phyloP scores from a whole-genome alignment of 2,113 vertebrate species.

The Synchiropus splendidus region DNA sequence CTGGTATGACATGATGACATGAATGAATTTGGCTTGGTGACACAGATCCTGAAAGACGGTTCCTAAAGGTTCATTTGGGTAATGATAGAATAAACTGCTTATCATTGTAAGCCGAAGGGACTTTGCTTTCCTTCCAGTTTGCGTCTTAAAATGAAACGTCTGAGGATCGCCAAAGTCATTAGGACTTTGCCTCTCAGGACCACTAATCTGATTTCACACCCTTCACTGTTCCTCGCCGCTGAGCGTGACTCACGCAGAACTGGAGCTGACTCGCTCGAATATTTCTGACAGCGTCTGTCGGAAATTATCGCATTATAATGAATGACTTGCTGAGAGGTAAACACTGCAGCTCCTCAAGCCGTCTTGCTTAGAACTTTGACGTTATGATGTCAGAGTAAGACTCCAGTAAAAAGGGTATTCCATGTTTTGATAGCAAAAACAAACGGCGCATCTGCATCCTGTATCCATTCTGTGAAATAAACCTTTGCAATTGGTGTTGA shows the following conservation, averaged over 20 bases:
- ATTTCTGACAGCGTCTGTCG: not conserved
- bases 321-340: slow-evolving; percentile 11
- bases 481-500: slow-evolving; percentile 15
- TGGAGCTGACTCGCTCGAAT: slow-evolving; percentile 6
- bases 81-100: no score
- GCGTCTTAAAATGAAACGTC: not conserved
- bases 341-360: slow-evolving; percentile 1
- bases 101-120: not conserved
- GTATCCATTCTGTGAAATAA: slow-evolving; percentile 14
- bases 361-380: not conserved
- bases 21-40: no score
- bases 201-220: not conserved
- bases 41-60: no score
- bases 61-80: no score
- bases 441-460: not conserved
- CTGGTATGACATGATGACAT: no score
- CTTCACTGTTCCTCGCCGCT: not conserved
- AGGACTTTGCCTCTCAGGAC: not conserved
- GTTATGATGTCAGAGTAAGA: no score
- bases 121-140: not conserved
- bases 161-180: not conserved
- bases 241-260: not conserved
- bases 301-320: slow-evolving; percentile 29
- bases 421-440: no score
- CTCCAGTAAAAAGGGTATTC: no score